A percentile compares a stretch with the other conserved stretches of the same genome.
These are phyloP conservation scores for Monodelphis domestica DNA, from an alignment of 2,797 vertebrate genomes.

Conservation along the genomic window DNA sequence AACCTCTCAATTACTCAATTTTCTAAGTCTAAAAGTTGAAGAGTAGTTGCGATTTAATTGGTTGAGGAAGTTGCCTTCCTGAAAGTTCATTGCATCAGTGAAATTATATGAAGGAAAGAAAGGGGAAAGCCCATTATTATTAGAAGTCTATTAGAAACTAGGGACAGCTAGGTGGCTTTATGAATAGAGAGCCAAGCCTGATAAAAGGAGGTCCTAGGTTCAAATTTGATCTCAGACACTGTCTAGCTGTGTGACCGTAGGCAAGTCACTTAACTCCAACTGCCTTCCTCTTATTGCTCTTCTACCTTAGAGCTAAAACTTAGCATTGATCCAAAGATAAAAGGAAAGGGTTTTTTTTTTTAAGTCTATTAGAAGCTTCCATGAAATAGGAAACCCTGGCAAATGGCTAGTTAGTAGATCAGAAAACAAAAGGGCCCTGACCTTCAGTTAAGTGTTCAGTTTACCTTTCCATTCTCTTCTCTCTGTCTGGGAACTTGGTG, in stretches of 20 bases:
- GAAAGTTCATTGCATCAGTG: background rate
- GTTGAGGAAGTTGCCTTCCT: background rate
- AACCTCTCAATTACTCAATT: background rate
- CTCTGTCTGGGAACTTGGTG: slow-evolving; percentile 32
- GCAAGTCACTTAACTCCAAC: too few relatives aligned
- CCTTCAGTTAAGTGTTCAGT: slow-evolving; percentile 1
- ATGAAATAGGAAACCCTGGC: slow-evolving; percentile 1
- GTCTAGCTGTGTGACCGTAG: too few relatives aligned
- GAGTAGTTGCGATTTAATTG: background rate
- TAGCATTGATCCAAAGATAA: too few relatives aligned
- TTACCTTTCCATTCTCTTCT: background rate
- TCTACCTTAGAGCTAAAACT: too few relatives aligned
- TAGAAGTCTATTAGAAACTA: background rate
- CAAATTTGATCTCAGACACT: too few relatives aligned
- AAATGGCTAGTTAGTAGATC: background rate
- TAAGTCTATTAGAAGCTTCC: background rate
- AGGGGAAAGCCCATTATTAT: background rate
- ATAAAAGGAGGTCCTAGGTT: too few relatives aligned
- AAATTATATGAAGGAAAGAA: background rate
- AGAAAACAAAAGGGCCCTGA: background rate
- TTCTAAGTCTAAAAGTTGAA: background rate
- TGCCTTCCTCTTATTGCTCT: too few relatives aligned
- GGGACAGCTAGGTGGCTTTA: too few relatives aligned
- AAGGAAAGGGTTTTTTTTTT: too few relatives aligned
- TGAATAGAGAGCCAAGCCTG: too few relatives aligned